Evolutionary conservation across 2,113 vertebrate genomes (phyloP).

Genomic region (Alexandromys fortis): DNA sequence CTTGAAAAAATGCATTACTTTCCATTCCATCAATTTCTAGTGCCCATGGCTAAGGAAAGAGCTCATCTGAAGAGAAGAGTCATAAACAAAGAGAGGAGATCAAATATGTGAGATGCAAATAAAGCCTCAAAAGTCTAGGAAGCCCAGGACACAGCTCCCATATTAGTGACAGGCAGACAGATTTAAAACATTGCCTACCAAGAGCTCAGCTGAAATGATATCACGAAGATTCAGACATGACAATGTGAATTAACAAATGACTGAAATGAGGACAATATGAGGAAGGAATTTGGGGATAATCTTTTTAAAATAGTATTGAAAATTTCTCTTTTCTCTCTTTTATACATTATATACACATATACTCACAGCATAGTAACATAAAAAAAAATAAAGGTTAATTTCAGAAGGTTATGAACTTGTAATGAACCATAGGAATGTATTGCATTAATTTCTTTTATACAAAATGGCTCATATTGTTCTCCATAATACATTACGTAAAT

Average conservation of each 20-base stretch:
- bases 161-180: background rate
- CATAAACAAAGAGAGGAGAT: background rate
- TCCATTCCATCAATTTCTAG: background rate
- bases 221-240: conserved; percentile 25
- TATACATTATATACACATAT: background rate
- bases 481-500: conserved; percentile 55
- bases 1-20: background rate
- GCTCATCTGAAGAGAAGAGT: background rate
- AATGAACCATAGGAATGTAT: background rate
- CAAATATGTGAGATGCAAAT: background rate
- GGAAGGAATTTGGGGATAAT: background rate
- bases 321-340: background rate
- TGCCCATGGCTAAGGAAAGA: background rate
- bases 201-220: background rate
- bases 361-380: background rate
- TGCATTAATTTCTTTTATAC: conserved; percentile 53
- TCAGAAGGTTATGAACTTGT: background rate
- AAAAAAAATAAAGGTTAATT: conserved; percentile 37
- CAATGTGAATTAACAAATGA: conserved; percentile 39
- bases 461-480: conserved; percentile 50
- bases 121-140: background rate
- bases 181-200: conserved; percentile 16
- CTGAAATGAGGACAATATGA: background rate
- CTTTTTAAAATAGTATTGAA: background rate
- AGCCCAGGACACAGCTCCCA: background rate